Conservation (phyloP, 2,888 invertebrate species). For the Laothoe populi region DNA sequence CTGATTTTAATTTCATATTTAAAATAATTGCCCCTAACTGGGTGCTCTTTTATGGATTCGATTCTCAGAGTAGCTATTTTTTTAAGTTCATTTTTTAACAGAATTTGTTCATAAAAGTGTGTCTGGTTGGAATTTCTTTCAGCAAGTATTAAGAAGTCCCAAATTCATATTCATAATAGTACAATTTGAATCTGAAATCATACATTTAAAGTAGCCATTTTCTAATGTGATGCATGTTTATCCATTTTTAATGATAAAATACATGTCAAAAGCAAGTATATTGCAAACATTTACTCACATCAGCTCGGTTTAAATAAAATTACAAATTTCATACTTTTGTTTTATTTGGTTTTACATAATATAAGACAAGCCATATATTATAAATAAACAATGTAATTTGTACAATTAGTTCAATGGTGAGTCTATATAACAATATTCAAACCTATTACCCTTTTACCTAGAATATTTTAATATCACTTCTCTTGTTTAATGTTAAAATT, state of each 20-base stretch:
- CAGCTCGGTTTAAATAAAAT: constrained; percentile 22
- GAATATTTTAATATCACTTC: no score
- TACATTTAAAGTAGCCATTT: neutral
- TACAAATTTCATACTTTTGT: neutral
- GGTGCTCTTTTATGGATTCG: neutral
- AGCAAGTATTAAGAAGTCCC: neutral
- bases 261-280: neutral
- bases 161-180: neutral
- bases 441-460: no score
- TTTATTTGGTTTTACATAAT: neutral
- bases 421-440: no score
- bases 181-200: neutral
- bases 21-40: neutral
- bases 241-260: neutral
- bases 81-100: neutral
- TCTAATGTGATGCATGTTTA: neutral
- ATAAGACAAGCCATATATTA: neutral
- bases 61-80: constrained; percentile 20
- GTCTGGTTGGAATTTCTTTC: neutral
- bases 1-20: constrained; percentile 32
- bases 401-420: no score
- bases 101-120: constrained; percentile 14
- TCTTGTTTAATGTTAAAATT: no score
- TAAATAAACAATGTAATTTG: no score
- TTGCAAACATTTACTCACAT: neutral